phyloP scores from a whole-genome alignment of 1,140 invertebrate genomes.

The Philopotamus ludificatus region DNA sequence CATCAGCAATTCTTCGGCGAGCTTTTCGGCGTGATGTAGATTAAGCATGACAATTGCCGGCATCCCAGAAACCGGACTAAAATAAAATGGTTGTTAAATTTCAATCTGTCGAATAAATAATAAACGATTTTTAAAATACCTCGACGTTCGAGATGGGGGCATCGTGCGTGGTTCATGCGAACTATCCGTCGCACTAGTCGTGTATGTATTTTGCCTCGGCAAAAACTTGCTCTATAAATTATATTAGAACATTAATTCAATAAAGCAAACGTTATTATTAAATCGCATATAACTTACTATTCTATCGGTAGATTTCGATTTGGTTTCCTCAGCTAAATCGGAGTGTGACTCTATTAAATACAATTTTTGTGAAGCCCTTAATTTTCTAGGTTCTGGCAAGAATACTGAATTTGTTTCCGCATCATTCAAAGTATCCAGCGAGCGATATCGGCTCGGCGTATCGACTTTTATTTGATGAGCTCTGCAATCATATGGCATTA shows the following conservation, averaged over 20 bases:
- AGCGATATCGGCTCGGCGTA: constrained; percentile 50
- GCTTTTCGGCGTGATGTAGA: constrained; percentile 29
- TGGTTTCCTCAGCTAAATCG: too few relatives aligned
- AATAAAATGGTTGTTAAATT: constrained; percentile 13
- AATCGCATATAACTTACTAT: too few relatives aligned
- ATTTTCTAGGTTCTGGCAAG: constrained; percentile 18
- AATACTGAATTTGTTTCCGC: background rate
- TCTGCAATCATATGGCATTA: constrained; percentile 14
- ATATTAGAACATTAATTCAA: constrained; percentile 9
- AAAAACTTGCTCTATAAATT: too few relatives aligned
- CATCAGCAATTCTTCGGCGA: constrained; percentile 9
- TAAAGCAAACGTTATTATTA: too few relatives aligned
- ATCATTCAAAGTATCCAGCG: constrained; percentile 48
- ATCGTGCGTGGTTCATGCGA: background rate
- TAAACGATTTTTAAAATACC: constrained; percentile 1
- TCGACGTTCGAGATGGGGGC: constrained; percentile 15
- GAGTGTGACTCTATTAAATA: background rate
- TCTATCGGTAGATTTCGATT: too few relatives aligned
- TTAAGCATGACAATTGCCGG: constrained; percentile 16
- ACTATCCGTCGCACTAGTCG: constrained; percentile 25
- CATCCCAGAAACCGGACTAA: constrained; percentile 18
- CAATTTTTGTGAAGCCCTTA: constrained; percentile 11
- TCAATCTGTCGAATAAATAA: background rate
- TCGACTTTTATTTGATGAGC: constrained; percentile 43
- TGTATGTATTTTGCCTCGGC: constrained; percentile 32